Evolutionary conservation across 2,888 invertebrate species (phyloP).

Genomic region (Gymnocheta viridis): DNA sequence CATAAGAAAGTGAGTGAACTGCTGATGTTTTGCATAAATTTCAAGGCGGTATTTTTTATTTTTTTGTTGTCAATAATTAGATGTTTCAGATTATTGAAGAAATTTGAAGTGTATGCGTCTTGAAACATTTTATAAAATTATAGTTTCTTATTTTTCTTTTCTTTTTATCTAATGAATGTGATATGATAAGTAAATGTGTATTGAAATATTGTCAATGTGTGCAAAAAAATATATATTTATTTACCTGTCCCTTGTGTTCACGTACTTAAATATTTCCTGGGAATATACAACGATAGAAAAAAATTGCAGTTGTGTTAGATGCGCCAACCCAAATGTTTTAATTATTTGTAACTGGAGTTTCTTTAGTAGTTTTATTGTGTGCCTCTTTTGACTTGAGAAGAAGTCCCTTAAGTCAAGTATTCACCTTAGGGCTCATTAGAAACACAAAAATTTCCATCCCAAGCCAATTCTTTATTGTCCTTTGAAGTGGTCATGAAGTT

Average conservation of each 20-base stretch:
- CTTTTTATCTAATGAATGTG: background rate
- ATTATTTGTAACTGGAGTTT: too few relatives aligned
- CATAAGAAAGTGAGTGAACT: conserved; percentile 6
- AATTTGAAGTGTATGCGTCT: conserved; percentile 29
- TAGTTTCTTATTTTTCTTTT: background rate
- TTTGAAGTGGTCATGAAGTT: background rate
- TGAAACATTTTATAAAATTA: conserved; percentile 43
- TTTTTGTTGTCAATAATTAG: conserved; percentile 43
- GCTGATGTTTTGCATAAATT: conserved; percentile 49
- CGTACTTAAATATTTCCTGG: too few relatives aligned
- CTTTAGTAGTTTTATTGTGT: too few relatives aligned
- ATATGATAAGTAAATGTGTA: background rate
- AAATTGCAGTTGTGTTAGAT: too few relatives aligned
- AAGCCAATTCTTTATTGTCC: background rate
- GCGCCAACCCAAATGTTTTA: too few relatives aligned
- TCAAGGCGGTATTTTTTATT: conserved; percentile 24
- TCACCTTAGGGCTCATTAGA: background rate
- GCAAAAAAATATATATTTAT: too few relatives aligned
- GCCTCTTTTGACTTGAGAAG: too few relatives aligned
- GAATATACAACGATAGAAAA: too few relatives aligned
- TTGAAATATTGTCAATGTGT: background rate
- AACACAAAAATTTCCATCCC: too few relatives aligned
- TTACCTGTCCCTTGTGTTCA: too few relatives aligned
- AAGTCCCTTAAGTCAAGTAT: too few relatives aligned
- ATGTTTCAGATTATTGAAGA: conserved; percentile 34